Percentiles rank a stretch among this genome's conserved stretches.
phyloP scores from a whole-genome alignment of 1,140 invertebrate species.

The Sycophila sp. region DNA sequence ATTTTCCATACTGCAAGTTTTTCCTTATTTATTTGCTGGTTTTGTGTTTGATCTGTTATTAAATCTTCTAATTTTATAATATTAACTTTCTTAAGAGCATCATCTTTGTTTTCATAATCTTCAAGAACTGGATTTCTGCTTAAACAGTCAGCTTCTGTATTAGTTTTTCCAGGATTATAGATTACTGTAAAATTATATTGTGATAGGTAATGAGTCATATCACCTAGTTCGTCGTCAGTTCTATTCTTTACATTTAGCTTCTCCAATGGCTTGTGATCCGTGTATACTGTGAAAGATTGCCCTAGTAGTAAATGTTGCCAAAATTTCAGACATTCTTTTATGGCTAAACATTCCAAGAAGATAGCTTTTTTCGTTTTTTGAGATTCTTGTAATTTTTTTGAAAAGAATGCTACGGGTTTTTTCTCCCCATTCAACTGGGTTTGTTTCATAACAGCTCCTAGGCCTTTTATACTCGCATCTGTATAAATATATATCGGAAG shows the following conservation, averaged over 20 bases:
- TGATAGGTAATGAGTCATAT: not conserved
- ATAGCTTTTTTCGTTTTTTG: not conserved
- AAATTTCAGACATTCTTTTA: not conserved
- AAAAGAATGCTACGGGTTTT: constrained; percentile 22
- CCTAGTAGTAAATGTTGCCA: constrained; percentile 22
- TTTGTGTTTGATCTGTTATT: constrained; percentile 31
- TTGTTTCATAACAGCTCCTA: constrained; percentile 43
- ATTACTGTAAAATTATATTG: not conserved
- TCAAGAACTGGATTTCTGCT: constrained; percentile 37
- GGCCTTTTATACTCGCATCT: constrained; percentile 39
- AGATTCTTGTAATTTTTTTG: not conserved
- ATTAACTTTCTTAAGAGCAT: constrained; percentile 25
- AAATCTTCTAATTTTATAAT: constrained; percentile 26
- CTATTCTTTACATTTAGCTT: constrained; percentile 38
- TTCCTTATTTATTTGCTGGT: constrained; percentile 4
- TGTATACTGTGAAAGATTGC: constrained; percentile 25
- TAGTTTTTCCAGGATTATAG: constrained; percentile 37
- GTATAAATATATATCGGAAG: constrained; percentile 39
- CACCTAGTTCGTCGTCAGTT: constrained; percentile 4
- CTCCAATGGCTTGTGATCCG: constrained; percentile 36
- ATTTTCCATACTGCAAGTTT: not conserved
- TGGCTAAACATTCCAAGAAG: not conserved
- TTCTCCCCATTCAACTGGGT: constrained; percentile 21
- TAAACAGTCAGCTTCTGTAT: too few species aligned
- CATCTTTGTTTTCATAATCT: constrained; percentile 16